Conservation (phyloP, 2,113 vertebrate genomes). For the Megaleporinus macrocephalus region DNA sequence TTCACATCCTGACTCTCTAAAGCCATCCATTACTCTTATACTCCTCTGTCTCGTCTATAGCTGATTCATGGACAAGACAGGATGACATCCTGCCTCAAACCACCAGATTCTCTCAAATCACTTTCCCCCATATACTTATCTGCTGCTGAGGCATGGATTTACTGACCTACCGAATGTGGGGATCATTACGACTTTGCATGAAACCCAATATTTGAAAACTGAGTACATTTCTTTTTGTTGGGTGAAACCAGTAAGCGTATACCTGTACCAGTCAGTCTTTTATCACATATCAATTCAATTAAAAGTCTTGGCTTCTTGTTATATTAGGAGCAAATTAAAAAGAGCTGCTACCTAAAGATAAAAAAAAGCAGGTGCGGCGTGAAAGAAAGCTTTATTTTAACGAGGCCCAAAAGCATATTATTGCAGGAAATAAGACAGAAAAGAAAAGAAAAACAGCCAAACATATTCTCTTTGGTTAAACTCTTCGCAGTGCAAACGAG, state of each 20-base stretch:
- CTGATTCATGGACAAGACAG: not conserved
- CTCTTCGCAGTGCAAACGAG: constrained; percentile 60
- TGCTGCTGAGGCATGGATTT: too few relatives aligned
- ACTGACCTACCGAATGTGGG: too few relatives aligned
- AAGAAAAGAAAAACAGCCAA: not conserved
- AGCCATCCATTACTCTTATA: not conserved
- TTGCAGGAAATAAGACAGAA: not conserved
- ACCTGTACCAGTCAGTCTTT: not conserved
- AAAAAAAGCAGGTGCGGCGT: not conserved
- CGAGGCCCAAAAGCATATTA: not conserved
- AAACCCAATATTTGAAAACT: too few relatives aligned
- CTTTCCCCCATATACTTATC: not conserved
- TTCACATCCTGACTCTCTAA: not conserved
- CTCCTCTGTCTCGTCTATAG: not conserved
- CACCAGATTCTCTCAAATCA: not conserved
- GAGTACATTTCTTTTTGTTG: too few relatives aligned
- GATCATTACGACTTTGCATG: too few relatives aligned
- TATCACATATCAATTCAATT: not conserved
- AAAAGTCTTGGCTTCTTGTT: not conserved
- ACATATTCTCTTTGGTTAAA: constrained; percentile 11
- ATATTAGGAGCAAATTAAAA: not conserved
- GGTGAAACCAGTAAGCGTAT: too few relatives aligned
- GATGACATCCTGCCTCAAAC: too few relatives aligned
- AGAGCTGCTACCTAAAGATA: not conserved
- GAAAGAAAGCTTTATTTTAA: not conserved